Base-by-base conservation (phyloP, 2,888 invertebrate genomes). In the Metalampra italica region DNA sequence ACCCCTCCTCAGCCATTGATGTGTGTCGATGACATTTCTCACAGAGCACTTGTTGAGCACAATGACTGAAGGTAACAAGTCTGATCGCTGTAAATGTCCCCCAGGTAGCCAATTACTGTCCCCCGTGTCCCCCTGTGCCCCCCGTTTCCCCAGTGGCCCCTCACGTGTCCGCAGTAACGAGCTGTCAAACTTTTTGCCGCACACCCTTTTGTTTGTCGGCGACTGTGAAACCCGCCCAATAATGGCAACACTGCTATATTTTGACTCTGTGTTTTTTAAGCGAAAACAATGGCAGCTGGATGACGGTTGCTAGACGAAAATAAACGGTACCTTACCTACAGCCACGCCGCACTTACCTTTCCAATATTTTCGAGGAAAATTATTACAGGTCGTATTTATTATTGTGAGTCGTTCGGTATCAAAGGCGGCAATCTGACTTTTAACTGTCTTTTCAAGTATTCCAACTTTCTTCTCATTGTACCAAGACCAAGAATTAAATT, bases 161-260 rank as follows among this genome's bases (percentile, higher is more conserved):
- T 36, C 36, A 36, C 36, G 36, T 36, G 36, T 36, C 36, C 36
- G 36, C 36, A n/a, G 43, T 60, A 60, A 59, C 60, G 53, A 59
- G 54, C 55, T 53, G 60, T 59, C 60, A 60, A 59, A 59, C 56
- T 60, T 60, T 60, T 60, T 59, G 54, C 49, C 29, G 41, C 22
- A 47, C 36, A 52, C 45, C 55, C 52, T 36, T 57, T 57, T 59
- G 57, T 59, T 59, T 59, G 57, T 14, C 45, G 22, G 29, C 9
- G 42, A 42, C 39, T 40, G 42, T 30, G 38, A 45, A 37, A 38
- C 42, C 29, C 12, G 48, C 32, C 52, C 49, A 47, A 50, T 52
- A 50, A 47, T 47, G 45, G 40, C 43, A 32, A 11, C n/a, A 12
- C 36, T 36, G 12, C 36, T n/a, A 36, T 36, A 36, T 36, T 42